Conservation (phyloP, 2,888 invertebrate species). For the Orchestes rusci region DNA sequence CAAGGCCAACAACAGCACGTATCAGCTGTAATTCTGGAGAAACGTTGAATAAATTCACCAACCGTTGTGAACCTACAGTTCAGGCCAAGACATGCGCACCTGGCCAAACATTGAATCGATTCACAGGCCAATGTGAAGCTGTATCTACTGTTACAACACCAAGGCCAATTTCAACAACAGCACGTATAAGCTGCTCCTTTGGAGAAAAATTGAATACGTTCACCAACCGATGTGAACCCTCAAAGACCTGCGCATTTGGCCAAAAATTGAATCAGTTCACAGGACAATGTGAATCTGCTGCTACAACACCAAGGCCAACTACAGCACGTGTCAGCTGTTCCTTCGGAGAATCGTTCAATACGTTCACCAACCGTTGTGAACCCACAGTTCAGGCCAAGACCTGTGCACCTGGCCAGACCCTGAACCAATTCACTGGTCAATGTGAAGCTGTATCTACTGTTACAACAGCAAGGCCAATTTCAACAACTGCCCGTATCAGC, state of each 20-base stretch:
- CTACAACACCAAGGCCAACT: slow-evolving; percentile 9
- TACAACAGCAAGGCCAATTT: slow-evolving; percentile 6
- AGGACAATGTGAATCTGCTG: slow-evolving; percentile 8
- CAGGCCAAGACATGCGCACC: background rate
- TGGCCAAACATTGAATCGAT: slow-evolving; percentile 10
- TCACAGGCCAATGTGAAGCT: slow-evolving; percentile 11
- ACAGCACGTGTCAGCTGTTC: slow-evolving; percentile 6
- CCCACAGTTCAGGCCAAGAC: slow-evolving; percentile 1
- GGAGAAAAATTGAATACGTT: slow-evolving; percentile 9
- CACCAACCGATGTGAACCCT: slow-evolving; percentile 12
- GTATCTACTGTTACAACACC: slow-evolving; percentile 6
- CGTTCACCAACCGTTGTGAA: slow-evolving; percentile 12
- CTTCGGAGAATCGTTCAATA: slow-evolving; percentile 10
- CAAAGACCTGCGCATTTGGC: slow-evolving; percentile 13
- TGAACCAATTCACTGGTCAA: slow-evolving; percentile 11
- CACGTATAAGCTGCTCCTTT: background rate
- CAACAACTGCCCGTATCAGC: slow-evolving; percentile 4
- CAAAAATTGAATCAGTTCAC: slow-evolving; percentile 10
- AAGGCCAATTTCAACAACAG: slow-evolving; percentile 4
- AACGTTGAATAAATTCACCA: slow-evolving; percentile 4
- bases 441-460: slow-evolving; percentile 15
- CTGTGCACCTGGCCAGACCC: slow-evolving; percentile 16
- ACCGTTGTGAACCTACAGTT: slow-evolving; percentile 11
- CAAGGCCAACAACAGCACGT: slow-evolving; percentile 7
- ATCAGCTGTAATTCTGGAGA: slow-evolving; percentile 10